These are phyloP conservation scores for Elegia similella DNA, from an alignment of 2,888 invertebrate species.

Conservation along the genomic window DNA sequence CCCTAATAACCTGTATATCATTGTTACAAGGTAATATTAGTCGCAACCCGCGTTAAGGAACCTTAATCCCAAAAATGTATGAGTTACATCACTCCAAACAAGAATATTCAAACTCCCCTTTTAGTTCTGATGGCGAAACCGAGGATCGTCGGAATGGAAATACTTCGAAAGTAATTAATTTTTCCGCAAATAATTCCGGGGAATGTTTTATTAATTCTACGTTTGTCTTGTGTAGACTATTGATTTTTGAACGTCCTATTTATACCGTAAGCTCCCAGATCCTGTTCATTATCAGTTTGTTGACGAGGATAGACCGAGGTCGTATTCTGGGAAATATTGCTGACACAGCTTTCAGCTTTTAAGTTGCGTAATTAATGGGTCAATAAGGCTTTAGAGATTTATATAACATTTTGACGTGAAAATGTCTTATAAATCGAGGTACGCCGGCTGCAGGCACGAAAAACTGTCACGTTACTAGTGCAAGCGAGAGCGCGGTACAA, in stretches of 20 bases:
- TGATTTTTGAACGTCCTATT: background rate
- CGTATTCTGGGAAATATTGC: background rate
- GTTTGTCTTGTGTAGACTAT: constrained; percentile 37
- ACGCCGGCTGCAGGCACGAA: too few relatives aligned
- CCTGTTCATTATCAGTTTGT: background rate
- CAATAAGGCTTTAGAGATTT: background rate
- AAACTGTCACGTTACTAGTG: too few relatives aligned
- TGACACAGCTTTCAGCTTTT: background rate
- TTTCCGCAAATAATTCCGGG: constrained; percentile 51
- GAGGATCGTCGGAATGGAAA: constrained; percentile 42
- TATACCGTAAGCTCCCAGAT: background rate
- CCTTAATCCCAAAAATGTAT: too few relatives aligned
- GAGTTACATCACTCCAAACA: background rate
- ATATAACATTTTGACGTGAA: too few relatives aligned
- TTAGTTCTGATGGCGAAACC: constrained; percentile 21
- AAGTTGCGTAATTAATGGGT: background rate
- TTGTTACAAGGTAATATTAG: too few relatives aligned
- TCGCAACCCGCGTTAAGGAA: too few relatives aligned
- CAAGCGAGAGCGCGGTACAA: too few relatives aligned
- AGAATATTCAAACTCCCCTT: background rate
- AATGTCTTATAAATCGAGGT: too few relatives aligned
- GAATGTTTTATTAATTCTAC: constrained; percentile 52
- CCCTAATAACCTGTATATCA: too few relatives aligned
- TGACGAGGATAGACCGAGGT: background rate
- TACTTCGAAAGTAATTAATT: constrained; percentile 59